Conservation (phyloP, 2,888 invertebrate species). For the Netelia fuscicornis region DNA sequence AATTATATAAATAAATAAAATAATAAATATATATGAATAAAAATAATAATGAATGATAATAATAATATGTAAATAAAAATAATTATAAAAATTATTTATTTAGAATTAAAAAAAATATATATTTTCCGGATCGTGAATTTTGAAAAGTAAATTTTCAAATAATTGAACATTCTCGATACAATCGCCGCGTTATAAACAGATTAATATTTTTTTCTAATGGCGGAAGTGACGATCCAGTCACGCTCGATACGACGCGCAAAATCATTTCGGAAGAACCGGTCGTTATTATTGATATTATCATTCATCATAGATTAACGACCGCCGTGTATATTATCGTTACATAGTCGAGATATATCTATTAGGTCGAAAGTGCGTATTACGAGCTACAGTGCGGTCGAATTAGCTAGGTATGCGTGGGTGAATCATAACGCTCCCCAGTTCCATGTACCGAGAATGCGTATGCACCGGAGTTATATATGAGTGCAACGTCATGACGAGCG, state of each 20-base stretch:
- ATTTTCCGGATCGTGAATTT: no score
- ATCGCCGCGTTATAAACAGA: background rate
- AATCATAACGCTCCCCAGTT: constrained; percentile 59
- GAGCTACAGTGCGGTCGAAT: constrained; percentile 48
- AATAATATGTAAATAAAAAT: no score
- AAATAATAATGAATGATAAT: no score
- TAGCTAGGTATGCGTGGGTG: constrained; percentile 61
- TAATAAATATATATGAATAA: no score
- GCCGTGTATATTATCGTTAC: constrained; percentile 1
- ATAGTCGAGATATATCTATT: background rate
- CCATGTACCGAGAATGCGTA: constrained; percentile 61
- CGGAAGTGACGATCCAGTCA: constrained; percentile 22
- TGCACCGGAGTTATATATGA: constrained; percentile 47
- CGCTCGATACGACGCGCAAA: background rate
- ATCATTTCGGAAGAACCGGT: background rate
- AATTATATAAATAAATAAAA: no score
- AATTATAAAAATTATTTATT: no score
- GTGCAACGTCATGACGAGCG: constrained; percentile 56
- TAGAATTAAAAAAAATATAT: no score
- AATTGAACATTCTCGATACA: no score
- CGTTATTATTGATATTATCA: background rate
- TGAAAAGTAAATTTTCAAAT: no score
- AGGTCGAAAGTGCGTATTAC: constrained; percentile 51
- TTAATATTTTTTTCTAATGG: background rate
- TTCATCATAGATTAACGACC: constrained; percentile 31